Conservation (phyloP, 2,888 invertebrate genomes). For the Ophion obscuratus region DNA sequence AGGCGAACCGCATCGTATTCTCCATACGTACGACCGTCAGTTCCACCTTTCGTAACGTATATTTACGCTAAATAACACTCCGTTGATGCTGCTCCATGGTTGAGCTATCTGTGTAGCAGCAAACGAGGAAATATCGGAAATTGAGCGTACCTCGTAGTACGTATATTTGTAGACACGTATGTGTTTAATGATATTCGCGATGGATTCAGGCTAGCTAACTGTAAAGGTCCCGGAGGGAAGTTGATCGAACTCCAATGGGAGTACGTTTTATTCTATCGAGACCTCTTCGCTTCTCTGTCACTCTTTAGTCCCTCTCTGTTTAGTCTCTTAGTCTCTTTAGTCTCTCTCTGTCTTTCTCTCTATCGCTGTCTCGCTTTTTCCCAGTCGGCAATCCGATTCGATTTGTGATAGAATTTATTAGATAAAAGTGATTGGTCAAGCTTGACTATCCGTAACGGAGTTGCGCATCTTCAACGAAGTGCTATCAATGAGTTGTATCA, state of each 20-base stretch:
- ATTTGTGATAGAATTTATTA: background rate
- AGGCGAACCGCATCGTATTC: conserved; percentile 32
- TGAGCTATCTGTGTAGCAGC: conserved; percentile 23
- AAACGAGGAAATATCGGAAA: conserved; percentile 59
- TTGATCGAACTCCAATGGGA: conserved; percentile 57
- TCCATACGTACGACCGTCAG: conserved; percentile 41
- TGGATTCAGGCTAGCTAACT: conserved; percentile 68
- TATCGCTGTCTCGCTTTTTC: background rate
- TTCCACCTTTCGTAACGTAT: conserved; percentile 58
- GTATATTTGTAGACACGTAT: conserved; percentile 29
- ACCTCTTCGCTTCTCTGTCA: background rate
- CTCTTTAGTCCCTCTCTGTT: too few relatives aligned
- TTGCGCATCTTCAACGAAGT: background rate
- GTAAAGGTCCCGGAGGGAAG: conserved; percentile 57
- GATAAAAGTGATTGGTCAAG: background rate
- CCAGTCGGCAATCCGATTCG: background rate
- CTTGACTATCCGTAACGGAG: background rate
- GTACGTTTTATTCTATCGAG: conserved; percentile 44
- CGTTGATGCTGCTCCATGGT: conserved; percentile 38
- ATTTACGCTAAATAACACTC: conserved; percentile 65
- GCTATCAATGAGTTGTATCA: background rate
- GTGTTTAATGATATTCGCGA: conserved; percentile 65
- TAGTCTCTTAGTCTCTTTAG: too few relatives aligned
- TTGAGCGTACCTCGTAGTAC: conserved; percentile 28
- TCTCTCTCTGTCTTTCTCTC: background rate